Conservation (phyloP, 2,113 vertebrate species). For the Romanogobio albipinnatus region DNA sequence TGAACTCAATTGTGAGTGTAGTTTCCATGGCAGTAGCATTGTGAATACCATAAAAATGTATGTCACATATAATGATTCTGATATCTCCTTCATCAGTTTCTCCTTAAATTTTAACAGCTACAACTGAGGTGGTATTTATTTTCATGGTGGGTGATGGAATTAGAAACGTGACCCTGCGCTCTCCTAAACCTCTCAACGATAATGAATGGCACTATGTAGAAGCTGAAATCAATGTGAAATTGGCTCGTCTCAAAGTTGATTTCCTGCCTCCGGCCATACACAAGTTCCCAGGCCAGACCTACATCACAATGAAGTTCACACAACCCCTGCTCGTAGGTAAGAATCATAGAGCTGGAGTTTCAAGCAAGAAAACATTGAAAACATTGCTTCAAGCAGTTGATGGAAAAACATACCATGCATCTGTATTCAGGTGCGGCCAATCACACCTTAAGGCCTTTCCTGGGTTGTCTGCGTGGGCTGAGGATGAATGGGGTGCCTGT, state of each 20-base stretch:
- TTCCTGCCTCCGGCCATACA: conserved; percentile 87
- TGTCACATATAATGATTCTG: background rate
- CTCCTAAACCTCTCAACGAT: conserved; percentile 83
- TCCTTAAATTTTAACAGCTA: conserved; percentile 73
- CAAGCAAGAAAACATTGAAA: background rate
- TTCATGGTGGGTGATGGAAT: conserved; percentile 95
- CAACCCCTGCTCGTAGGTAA: conserved; percentile 89
- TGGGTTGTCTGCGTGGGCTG: conserved; percentile 92
- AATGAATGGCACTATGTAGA: conserved; percentile 96
- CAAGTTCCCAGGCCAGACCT: conserved; percentile 88
- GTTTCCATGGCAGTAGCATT: background rate
- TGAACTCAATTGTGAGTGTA: conserved; percentile 90
- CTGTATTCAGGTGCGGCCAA: conserved; percentile 84
- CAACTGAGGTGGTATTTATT: conserved; percentile 83
- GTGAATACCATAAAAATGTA: background rate
- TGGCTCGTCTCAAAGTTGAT: conserved; percentile 92
- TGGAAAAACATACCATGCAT: background rate
- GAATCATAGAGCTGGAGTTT: conserved; percentile 54
- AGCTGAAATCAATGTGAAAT: conserved; percentile 92
- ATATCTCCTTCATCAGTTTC: background rate
- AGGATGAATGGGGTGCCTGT: conserved; percentile 91
- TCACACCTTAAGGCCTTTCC: conserved; percentile 85
- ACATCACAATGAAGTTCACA: conserved; percentile 86
- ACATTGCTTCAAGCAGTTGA: conserved; percentile 13
- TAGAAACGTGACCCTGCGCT: conserved; percentile 84